phyloP scores from a whole-genome alignment of 2,888 invertebrate genomes.

The Heliconius charithonia region DNA sequence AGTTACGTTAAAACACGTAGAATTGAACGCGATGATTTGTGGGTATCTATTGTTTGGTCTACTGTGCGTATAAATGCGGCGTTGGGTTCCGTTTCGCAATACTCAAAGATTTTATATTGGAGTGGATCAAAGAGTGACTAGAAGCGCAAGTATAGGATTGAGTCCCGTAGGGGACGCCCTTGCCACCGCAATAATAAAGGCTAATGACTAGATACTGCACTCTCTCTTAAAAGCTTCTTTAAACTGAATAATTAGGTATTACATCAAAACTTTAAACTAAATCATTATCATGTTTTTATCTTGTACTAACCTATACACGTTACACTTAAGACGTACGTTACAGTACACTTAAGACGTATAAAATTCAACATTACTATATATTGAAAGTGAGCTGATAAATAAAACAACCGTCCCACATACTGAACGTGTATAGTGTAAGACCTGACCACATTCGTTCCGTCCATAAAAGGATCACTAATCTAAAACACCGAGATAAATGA shows the following conservation, averaged over 20 bases:
- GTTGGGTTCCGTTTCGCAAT: too few species aligned
- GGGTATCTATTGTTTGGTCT: too few species aligned
- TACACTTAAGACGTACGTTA: background rate
- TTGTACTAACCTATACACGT: background rate
- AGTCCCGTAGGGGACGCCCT: too few species aligned
- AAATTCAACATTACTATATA: background rate
- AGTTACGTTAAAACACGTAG: too few species aligned
- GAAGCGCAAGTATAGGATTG: too few species aligned
- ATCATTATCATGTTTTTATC: background rate
- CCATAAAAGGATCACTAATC: slow-evolving; percentile 40
- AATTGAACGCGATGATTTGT: too few species aligned
- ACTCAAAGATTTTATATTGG: too few species aligned
- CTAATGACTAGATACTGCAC: background rate
- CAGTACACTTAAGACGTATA: background rate
- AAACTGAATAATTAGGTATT: background rate
- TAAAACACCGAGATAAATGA: slow-evolving; percentile 11
- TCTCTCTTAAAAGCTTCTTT: background rate
- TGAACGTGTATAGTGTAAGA: background rate
- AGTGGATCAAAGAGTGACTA: too few species aligned
- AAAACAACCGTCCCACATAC: slow-evolving; percentile 13
- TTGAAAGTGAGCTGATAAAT: slow-evolving; percentile 1
- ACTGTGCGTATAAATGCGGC: too few species aligned
- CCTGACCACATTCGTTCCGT: slow-evolving; percentile 31
- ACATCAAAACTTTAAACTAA: background rate
- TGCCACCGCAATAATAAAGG: too few species aligned